A percentile compares a stretch with the other conserved stretches of the same genome.
phyloP scores from a whole-genome alignment of 2,797 vertebrate species.

The Merluccius polli region DNA sequence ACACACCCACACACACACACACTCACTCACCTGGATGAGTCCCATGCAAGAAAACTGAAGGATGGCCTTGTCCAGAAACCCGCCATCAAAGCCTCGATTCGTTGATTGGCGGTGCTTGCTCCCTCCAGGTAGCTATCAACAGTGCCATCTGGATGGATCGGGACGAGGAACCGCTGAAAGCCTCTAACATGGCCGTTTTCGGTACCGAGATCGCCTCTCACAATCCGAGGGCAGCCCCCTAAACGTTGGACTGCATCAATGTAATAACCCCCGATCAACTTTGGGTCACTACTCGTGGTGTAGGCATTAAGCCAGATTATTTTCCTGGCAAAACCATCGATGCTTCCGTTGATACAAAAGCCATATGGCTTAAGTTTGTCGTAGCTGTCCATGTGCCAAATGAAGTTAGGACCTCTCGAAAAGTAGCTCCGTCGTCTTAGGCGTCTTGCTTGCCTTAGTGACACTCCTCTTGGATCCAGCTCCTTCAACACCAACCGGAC shows the following conservation, averaged over 20 bases:
- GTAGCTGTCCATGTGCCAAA: conserved; percentile 28
- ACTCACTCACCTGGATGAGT: conserved; percentile 26
- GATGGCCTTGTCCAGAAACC: conserved; percentile 32
- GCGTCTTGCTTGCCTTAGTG: conserved; percentile 11
- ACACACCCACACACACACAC: no score
- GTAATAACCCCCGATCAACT: conserved; percentile 30
- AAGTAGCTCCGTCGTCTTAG: conserved; percentile 16
- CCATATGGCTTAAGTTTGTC: conserved; percentile 28
- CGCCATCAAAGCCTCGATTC: conserved; percentile 27
- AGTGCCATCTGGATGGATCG: background rate
- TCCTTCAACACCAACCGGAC: conserved; percentile 22
- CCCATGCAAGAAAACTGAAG: conserved; percentile 34
- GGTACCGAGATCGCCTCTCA: conserved; percentile 28
- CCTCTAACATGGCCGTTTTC: conserved; percentile 27
- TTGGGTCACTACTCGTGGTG: conserved; percentile 30
- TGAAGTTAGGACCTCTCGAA: conserved; percentile 16
- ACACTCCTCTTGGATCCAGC: conserved; percentile 15
- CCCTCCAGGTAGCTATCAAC: conserved; percentile 27
- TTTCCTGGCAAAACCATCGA: conserved; percentile 18
- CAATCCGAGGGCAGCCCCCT: conserved; percentile 21
- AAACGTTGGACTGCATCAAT: conserved; percentile 24
- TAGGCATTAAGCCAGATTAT: conserved; percentile 31
- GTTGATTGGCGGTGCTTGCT: conserved; percentile 29
- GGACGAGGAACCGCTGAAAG: conserved; percentile 18
- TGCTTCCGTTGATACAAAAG: conserved; percentile 21